Evolutionary conservation across 2,113 vertebrate genomes (phyloP).

Genomic region (Ceratotherium simum): DNA sequence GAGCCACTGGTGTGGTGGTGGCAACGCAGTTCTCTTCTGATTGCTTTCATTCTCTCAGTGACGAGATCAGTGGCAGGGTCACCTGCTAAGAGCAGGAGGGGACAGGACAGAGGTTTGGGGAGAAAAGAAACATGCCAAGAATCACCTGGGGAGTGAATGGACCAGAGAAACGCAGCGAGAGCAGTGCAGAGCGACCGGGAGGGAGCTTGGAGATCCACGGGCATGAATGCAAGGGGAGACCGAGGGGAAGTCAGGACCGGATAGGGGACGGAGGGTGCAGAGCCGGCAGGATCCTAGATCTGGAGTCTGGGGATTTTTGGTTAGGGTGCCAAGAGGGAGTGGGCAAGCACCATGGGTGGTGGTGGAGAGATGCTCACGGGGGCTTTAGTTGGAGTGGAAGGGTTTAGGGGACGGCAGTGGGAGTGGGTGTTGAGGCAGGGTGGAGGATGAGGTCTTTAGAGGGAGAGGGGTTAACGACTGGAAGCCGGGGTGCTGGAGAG

Average conservation of each 20-base stretch:
- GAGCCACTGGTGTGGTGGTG: background rate
- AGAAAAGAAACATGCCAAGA: background rate
- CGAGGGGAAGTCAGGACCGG: background rate
- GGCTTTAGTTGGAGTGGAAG: background rate
- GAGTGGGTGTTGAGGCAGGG: background rate
- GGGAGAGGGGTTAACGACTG: background rate
- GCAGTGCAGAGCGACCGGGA: background rate
- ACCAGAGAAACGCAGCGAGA: background rate
- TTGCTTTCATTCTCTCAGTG: background rate
- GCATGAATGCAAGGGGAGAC: background rate
- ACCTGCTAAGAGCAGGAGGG: background rate
- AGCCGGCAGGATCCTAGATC: background rate
- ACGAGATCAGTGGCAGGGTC: background rate
- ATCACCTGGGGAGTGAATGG: background rate
- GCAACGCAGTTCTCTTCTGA: background rate
- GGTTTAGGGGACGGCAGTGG: accelerated
- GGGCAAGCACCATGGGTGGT: background rate
- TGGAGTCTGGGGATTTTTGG: background rate
- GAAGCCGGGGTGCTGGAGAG: background rate
- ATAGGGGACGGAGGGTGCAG: too few species aligned
- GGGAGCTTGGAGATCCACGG: background rate
- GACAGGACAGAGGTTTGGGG: background rate
- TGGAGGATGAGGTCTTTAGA: background rate
- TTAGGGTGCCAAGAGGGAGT: background rate
- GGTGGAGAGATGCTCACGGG: background rate